A percentile compares a stretch with the other conserved stretches of the same genome.
Conservation (phyloP, 2,113 vertebrate species). For the Cheilinus undulatus region DNA sequence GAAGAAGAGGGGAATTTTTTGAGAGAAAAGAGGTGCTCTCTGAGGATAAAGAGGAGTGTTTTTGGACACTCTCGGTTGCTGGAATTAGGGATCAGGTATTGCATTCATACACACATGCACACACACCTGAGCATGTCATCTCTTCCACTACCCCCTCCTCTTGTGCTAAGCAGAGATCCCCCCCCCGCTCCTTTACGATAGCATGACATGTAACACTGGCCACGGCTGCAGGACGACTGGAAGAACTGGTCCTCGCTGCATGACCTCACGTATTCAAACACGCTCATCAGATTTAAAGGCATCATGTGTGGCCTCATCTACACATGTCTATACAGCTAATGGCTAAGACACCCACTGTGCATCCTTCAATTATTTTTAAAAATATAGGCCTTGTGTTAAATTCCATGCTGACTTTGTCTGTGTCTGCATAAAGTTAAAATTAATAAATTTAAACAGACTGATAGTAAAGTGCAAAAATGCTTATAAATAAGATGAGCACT, state of each 20-base stretch:
- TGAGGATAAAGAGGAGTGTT: slow-evolving; percentile 53
- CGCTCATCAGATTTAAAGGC: slow-evolving; percentile 86
- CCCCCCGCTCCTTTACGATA: slow-evolving; percentile 62
- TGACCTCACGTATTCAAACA: slow-evolving; percentile 75
- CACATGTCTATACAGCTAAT: slow-evolving; percentile 77
- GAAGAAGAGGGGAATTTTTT: slow-evolving; percentile 39
- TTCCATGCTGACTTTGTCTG: slow-evolving; percentile 21
- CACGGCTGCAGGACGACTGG: slow-evolving; percentile 87
- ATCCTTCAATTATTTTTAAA: slow-evolving; percentile 53
- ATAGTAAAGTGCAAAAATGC: neutral
- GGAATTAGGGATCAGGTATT: slow-evolving; percentile 67
- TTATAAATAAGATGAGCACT: neutral
- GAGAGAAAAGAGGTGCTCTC: slow-evolving; percentile 39
- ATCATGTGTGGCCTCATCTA: slow-evolving; percentile 88
- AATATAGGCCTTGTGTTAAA: slow-evolving; percentile 31
- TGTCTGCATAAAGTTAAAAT: neutral
- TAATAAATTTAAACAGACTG: neutral
- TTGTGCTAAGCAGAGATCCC: slow-evolving; percentile 45
- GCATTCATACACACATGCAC: slow-evolving; percentile 53
- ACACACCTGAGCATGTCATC: slow-evolving; percentile 63
- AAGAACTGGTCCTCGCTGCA: slow-evolving; percentile 91
- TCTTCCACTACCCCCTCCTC: slow-evolving; percentile 35
- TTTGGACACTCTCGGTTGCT: slow-evolving; percentile 45
- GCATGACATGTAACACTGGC: slow-evolving; percentile 71
- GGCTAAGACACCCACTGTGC: slow-evolving; percentile 45